phyloP scores from a whole-genome alignment of 2,797 vertebrate genomes.

The Pygocentrus nattereri region DNA sequence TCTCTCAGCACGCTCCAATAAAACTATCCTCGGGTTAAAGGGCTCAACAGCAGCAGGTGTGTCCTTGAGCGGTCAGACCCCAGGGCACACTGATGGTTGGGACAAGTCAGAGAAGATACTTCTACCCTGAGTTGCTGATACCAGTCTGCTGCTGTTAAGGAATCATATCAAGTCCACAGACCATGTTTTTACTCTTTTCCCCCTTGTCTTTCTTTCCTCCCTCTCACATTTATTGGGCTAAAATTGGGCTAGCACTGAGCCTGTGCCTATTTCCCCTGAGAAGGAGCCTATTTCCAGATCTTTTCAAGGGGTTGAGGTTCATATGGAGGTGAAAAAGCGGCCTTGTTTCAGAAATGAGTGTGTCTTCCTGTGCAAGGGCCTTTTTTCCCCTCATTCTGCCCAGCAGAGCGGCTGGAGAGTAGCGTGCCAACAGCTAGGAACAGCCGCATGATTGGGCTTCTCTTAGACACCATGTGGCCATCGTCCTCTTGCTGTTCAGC shows the following conservation, averaged over 20 bases:
- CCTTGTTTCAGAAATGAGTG: conserved; percentile 61
- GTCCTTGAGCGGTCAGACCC: conserved; percentile 45
- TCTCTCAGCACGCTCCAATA: conserved; percentile 57
- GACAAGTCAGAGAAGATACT: conserved; percentile 15
- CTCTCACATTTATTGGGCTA: conserved; percentile 48
- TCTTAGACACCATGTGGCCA: conserved; percentile 36
- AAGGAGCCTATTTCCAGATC: conserved; percentile 63
- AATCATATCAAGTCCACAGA: conserved; percentile 1
- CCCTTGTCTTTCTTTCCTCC: conserved; percentile 20
- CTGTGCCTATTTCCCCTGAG: conserved; percentile 53
- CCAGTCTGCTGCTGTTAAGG: conserved; percentile 8
- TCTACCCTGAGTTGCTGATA: conserved; percentile 8
- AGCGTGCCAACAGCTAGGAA: conserved; percentile 26
- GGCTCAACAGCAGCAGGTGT: conserved; percentile 48
- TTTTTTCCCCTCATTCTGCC: conserved; percentile 25
- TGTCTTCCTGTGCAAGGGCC: conserved; percentile 45
- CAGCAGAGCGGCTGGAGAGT: conserved; percentile 29
- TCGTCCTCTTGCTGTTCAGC: conserved; percentile 18
- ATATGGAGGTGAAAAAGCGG: conserved; percentile 52
- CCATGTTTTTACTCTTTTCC: conserved; percentile 26
- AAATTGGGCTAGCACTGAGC: conserved; percentile 59
- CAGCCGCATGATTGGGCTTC: conserved; percentile 30
- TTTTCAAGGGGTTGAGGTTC: conserved; percentile 58
- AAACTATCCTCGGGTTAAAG: conserved; percentile 40
- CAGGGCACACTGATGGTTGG: conserved; percentile 15